These are phyloP conservation scores for Collichthys lucidus DNA, from an alignment of 2,113 vertebrate species.

Conservation along the genomic window DNA sequence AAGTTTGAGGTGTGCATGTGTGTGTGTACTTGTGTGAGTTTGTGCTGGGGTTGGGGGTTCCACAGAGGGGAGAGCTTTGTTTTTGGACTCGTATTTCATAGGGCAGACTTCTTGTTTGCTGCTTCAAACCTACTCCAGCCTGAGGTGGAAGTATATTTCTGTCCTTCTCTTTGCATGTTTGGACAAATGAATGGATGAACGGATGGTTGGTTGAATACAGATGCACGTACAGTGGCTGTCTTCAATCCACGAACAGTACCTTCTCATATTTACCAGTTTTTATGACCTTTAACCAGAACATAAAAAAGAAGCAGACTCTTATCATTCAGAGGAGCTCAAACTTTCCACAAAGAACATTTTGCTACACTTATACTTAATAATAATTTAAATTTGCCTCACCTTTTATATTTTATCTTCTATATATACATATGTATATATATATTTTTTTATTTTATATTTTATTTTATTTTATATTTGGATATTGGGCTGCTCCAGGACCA, in stretches of 20 bases:
- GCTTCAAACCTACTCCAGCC: conserved; percentile 69
- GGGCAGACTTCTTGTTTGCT: conserved; percentile 79
- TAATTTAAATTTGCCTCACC: no score
- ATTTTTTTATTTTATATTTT: no score
- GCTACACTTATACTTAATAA: neutral
- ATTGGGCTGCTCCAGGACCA: no score
- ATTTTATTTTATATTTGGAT: no score
- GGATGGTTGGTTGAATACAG: conserved; percentile 15
- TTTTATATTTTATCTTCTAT: no score
- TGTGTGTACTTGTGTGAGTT: conserved; percentile 34
- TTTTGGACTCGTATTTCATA: conserved; percentile 80
- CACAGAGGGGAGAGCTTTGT: conserved; percentile 74
- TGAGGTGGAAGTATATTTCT: conserved; percentile 49
- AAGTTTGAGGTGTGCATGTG: conserved; percentile 29
- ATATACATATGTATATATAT: no score
- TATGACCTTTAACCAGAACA: neutral
- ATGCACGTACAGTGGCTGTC: neutral
- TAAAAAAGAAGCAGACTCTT: neutral
- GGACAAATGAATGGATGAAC: conserved; percentile 10
- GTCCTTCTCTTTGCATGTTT: conserved; percentile 28
- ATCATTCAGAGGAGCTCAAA: neutral
- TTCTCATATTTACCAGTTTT: neutral
- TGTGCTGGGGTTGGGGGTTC: conserved; percentile 37
- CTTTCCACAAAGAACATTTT: neutral
- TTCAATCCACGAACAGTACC: neutral